Percentiles rank a stretch among this genome's conserved stretches.
Evolutionary conservation across 2,888 invertebrate genomes (phyloP).

Genomic region (Lasioglossum vierecki): DNA sequence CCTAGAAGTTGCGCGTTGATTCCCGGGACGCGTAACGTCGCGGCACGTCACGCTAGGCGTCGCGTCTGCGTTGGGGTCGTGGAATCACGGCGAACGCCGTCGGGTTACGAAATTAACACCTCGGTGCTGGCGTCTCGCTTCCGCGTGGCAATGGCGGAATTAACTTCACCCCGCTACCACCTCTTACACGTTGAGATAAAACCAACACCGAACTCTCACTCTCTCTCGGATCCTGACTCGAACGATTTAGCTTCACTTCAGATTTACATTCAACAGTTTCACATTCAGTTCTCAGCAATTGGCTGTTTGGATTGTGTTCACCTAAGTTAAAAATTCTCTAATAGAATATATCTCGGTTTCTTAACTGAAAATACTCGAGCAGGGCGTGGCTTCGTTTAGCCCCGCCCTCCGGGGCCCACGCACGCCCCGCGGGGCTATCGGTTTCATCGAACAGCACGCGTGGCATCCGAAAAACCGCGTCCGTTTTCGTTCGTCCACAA

Average conservation of each 20-base stretch:
- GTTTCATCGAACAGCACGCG: not conserved
- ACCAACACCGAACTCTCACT: not conserved
- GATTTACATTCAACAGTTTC: too few relatives aligned
- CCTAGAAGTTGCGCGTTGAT: slow-evolving; percentile 19
- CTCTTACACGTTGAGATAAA: not conserved
- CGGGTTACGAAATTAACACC: slow-evolving; percentile 31
- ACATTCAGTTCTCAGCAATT: not conserved
- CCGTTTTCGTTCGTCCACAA: not conserved
- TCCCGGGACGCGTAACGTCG: slow-evolving; percentile 35
- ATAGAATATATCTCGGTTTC: not conserved
- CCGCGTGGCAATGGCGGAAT: slow-evolving; percentile 30
- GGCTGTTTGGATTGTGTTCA: not conserved
- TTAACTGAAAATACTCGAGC: not conserved
- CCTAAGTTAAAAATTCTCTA: not conserved
- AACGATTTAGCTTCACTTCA: not conserved
- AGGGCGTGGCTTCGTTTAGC: not conserved
- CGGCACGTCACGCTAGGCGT: slow-evolving; percentile 27
- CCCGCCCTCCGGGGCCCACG: not conserved
- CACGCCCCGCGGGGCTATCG: not conserved
- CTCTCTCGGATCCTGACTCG: not conserved
- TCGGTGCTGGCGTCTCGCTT: slow-evolving; percentile 11
- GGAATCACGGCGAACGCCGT: slow-evolving; percentile 16
- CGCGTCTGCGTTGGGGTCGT: slow-evolving; percentile 20
- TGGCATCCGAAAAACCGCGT: not conserved
- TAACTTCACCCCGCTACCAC: not conserved